Evolutionary conservation across 2,797 vertebrate species (phyloP).

Genomic region (Phoxinus dragarum): DNA sequence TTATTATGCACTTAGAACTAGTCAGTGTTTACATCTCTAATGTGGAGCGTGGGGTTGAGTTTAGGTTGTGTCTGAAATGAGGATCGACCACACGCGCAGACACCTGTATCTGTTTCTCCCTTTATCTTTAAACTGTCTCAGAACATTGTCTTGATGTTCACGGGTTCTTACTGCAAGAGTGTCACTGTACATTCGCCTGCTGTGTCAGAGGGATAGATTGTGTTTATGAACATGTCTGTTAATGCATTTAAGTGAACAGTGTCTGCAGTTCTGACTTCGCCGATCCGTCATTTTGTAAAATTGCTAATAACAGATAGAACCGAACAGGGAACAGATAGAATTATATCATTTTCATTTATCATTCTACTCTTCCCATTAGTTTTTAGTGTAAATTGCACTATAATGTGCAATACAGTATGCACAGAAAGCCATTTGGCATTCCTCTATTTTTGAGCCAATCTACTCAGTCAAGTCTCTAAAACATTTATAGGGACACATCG

Average conservation of each 20-base stretch:
- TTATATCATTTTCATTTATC: background rate
- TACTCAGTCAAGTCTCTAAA: background rate
- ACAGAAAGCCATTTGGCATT: background rate
- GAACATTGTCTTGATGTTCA: background rate
- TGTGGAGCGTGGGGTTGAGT: background rate
- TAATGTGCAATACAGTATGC: background rate
- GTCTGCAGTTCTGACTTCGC: slow-evolving; percentile 16
- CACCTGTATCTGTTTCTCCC: background rate
- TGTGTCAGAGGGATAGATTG: slow-evolving; percentile 30
- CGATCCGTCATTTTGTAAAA: background rate
- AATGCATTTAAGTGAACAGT: background rate
- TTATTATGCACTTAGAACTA: slow-evolving; percentile 41
- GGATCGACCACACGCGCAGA: slow-evolving; percentile 50
- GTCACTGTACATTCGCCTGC: slow-evolving; percentile 36
- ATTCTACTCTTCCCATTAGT: background rate
- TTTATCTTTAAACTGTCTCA: background rate
- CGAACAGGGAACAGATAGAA: background rate
- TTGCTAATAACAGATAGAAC: background rate
- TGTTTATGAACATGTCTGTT: slow-evolving; percentile 10
- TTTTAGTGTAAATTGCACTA: background rate
- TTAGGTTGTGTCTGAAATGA: slow-evolving; percentile 24
- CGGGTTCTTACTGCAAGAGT: slow-evolving; percentile 10
- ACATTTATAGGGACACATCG: background rate
- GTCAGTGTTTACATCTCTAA: slow-evolving; percentile 49
- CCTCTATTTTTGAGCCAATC: background rate